These are phyloP conservation scores for Plestiodon gilberti DNA, from an alignment of 2,113 vertebrate genomes.

Conservation along the genomic window DNA sequence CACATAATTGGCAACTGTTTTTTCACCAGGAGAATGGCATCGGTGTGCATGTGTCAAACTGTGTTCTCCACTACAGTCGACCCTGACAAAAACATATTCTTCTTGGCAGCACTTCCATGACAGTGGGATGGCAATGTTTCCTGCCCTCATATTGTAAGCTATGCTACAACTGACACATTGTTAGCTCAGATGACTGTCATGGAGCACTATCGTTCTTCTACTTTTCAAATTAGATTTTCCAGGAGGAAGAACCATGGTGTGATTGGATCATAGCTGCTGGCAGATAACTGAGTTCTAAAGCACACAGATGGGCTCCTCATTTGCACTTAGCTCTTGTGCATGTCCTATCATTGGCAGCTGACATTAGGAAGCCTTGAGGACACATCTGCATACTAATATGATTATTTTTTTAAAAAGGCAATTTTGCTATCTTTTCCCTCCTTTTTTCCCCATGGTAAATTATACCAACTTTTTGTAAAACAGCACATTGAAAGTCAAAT, in stretches of 20 bases:
- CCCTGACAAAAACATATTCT: constrained; percentile 67
- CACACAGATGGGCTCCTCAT: constrained; percentile 80
- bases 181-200: constrained; percentile 54
- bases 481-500: constrained; percentile 65
- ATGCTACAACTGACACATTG: constrained; percentile 51
- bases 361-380: constrained; percentile 60
- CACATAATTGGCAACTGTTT: constrained; percentile 57
- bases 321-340: constrained; percentile 69
- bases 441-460: constrained; percentile 13
- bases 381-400: constrained; percentile 78
- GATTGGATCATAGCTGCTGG: constrained; percentile 68
- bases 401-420: constrained; percentile 70
- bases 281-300: constrained; percentile 74
- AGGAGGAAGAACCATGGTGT: constrained; percentile 55
- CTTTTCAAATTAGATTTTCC: constrained; percentile 63
- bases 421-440: constrained; percentile 57
- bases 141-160: constrained; percentile 46
- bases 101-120: constrained; percentile 56
- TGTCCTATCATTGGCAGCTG: constrained; percentile 69
- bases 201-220: constrained; percentile 56
- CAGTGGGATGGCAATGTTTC: constrained; percentile 30
- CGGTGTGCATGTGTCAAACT: constrained; percentile 51
- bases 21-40: constrained; percentile 56
- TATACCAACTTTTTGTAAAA: constrained; percentile 61
- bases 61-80: constrained; percentile 56